Base-by-base conservation (phyloP, 2,888 invertebrate genomes). In the Phytoseiulus persimilis region DNA sequence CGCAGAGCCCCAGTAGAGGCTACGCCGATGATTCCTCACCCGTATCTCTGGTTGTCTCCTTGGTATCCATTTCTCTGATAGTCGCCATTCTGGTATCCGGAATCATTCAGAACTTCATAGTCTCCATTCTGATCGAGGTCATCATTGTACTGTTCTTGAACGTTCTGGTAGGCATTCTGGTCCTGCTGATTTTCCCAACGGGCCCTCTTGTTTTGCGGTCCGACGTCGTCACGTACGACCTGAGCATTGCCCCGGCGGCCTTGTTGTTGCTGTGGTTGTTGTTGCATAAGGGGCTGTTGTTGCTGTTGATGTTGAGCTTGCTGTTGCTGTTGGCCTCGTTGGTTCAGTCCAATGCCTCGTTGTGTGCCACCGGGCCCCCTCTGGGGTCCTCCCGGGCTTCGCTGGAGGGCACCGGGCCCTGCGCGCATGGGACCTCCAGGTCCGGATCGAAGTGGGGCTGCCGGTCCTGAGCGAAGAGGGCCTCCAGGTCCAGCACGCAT, bases 151-250 rank as follows among this genome's bases (percentile, higher is more conserved):
- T 33, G 87, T 23, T 9, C 33, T 6, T 87, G 39, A 11, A 28
- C 87, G 45, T 87, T 39, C 39, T 45, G 39, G 23, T 45, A 33
- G 31, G 18, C 33, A 11, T 87, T 33, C 31, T 84, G 84, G 28
- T 32, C 23, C 87, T 87, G 87, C 39, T 87, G 32, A n/a, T 87
- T 87, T n/a, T 87, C 87, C 87, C 87, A 87, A 23, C 87, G 87
- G 28, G 39, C 87, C 6, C 87, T 33, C 39, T 87, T 87, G n/a
- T 32, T 33, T 5, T n/a, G 39, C 0, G 87, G 87, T 32, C 87
- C 87, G 32, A 87, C 31, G 87, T 87, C 33, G n/a, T 87, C 87
- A 11, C 87, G 87, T 0, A 33, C 33, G 23, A 23, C 33, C 32
- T 87, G 87, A 32, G 87, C 39, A 23, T 33, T 33, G 3, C 87